Base-by-base conservation (phyloP, 2,888 invertebrate species). In the Sipunculus nudus region DNA sequence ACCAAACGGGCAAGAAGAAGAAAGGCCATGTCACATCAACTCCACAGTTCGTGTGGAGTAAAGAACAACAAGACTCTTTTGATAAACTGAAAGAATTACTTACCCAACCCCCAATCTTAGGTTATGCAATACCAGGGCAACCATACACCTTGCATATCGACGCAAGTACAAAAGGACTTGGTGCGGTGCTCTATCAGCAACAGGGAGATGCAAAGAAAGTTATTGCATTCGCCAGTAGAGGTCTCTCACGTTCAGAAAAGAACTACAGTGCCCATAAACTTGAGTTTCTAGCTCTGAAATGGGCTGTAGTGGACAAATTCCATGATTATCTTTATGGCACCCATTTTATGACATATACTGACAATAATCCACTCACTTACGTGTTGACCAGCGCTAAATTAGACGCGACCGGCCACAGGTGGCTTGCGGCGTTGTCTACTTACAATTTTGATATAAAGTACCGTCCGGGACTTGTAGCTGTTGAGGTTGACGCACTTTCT, bases 401-500 rank as follows among this genome's bases (percentile, higher is more conserved):
- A 4, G 35, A 50, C n/a, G 35, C 50, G 6, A 50, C n/a, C 23
- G 26, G 23, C 5, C 43, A 43, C 25, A 4, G 43, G 6, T 43
- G 43, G 19, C 25, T 26, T 3, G 26, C 28, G 28, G 16, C 3
- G 28, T n/a, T 48, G 29, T 26, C 43, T 10, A 16, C 13, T 43
- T 43, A 43, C 41, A 41, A 53, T 41, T 53, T 53, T 26, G 19
- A 31, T n/a, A 32, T 53, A 6, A 10, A 32, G 25, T 53, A 53
- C 26, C 53, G 41, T 16, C 39, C 29, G 8, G 53, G 53, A 8
- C 6, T 10, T 6, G 41, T 10, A 4, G 21, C n/a, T 16, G n/a
- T 25, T 16, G 55, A 55, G 19, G 40, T 41, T 8, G 53, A 53
- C 25, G 53, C 21, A 28, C n/a, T n/a, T n/a, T n/a, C n/a, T n/a